Percentiles rank a stretch among this genome's conserved stretches.
These are phyloP conservation scores for Bathynomus jamesi DNA, from an alignment of 1,140 invertebrate genomes.

Conservation along the genomic window DNA sequence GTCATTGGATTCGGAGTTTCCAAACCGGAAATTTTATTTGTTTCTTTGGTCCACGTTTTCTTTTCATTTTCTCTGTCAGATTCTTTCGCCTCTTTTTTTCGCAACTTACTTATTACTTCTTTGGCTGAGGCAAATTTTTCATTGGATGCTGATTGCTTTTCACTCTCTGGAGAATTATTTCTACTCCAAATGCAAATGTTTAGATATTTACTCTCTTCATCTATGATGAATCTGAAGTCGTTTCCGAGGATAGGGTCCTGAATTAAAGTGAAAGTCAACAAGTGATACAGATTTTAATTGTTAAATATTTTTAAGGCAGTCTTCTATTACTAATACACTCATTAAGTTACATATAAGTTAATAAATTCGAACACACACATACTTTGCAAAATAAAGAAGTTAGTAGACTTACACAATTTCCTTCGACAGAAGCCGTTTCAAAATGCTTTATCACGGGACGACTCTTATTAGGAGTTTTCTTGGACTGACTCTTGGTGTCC, in stretches of 20 bases:
- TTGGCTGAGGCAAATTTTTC: conserved; percentile 16
- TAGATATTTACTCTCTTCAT: conserved; percentile 63
- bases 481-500: neutral
- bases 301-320: too few relatives aligned
- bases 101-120: conserved; percentile 25
- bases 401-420: neutral
- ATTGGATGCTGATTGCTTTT: conserved; percentile 16
- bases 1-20: neutral
- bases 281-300: too few relatives aligned
- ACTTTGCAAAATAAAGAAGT: neutral
- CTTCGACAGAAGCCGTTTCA: neutral
- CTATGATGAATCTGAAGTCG: conserved; percentile 59
- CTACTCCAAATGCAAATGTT: conserved; percentile 72
- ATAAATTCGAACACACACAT: too few relatives aligned
- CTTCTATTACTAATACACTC: too few relatives aligned
- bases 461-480: neutral
- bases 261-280: conserved; percentile 37
- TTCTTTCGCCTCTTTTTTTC: conserved; percentile 36
- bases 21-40: neutral
- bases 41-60: conserved; percentile 38
- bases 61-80: conserved; percentile 33
- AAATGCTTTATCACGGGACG: neutral
- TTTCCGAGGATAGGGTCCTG: conserved; percentile 65
- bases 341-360: too few relatives aligned
- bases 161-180: conserved; percentile 25